Evolutionary conservation across 1,140 invertebrate species (phyloP), one percentile per base, ranked within the genome.

Genomic region (Drosophila willistoni): DNA sequence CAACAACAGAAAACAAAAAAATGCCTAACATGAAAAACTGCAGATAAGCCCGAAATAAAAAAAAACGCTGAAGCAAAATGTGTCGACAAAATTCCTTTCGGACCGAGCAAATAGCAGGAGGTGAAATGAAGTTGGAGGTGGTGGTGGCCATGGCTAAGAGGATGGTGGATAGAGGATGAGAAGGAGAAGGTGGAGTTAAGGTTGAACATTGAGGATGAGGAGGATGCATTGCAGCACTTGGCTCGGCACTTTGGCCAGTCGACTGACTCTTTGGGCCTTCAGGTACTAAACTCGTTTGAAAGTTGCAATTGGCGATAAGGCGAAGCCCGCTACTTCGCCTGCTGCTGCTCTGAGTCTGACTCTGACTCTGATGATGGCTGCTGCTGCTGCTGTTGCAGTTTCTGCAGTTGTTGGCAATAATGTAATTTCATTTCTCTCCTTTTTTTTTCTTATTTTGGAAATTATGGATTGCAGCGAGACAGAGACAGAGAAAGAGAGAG

Each of bases 231-330:
- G 56, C 56, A 63, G 44, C 56, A 63, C 61, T 63, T 47, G 61
- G 42, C 25, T 60, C 68, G 29, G 29, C 29, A 29, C 10, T 34
- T 33, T 65, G 34, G 68, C 71, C 62, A 65, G 59, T 22, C 51
- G 55, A 41, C 57, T 29, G 63, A 41, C 57, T 29, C 44, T 61
- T 60, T 63, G 56, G 41, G 51, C 57, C 42, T 71, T 51, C 47
- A 64, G 70, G 81, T 77, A 77, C 78, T 79, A 85, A 85, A 85
- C 82, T 82, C 80, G 82, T 85, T 85, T 85, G 82, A 85, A 85
- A 85, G 79, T 85, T 85, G 83, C 79, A 87, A 87, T 83, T 73
- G 79, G 47, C 68, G 56, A 65, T 25, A 64, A 55, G 70, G 22
- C 36, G 41, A 22, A 34, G 44, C 10, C 17, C 36, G 17, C 17